Evolutionary conservation across 2,113 vertebrate species (phyloP).

Genomic region (Chaetodon auriga): DNA sequence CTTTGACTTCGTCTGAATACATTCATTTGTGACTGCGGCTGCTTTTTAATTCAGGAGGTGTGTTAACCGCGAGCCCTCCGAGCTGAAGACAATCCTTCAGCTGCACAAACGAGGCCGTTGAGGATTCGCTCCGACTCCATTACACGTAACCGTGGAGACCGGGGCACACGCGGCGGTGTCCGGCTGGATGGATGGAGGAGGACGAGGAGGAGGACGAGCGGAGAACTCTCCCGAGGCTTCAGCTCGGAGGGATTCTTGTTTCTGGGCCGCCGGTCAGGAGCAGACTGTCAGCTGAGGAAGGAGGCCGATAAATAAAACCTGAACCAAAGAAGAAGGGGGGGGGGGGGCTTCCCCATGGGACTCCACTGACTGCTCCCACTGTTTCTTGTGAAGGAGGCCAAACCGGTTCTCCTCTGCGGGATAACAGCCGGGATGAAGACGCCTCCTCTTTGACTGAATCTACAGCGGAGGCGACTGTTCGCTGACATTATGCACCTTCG

Average conservation of each 20-base stretch:
- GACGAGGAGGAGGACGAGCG: not conserved
- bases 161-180: not conserved
- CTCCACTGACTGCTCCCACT: not conserved
- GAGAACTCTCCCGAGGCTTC: not conserved
- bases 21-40: no score
- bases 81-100: conserved; percentile 11
- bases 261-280: not conserved
- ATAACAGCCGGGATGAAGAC: not conserved
- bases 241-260: not conserved
- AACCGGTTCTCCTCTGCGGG: not conserved
- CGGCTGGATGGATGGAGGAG: not conserved
- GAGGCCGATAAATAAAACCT: conserved; percentile 13
- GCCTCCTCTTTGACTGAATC: not conserved
- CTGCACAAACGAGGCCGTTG: not conserved
- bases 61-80: not conserved
- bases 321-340: not conserved
- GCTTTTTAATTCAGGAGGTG: not conserved
- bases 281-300: conserved; percentile 20
- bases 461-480: no score
- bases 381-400: not conserved
- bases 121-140: not conserved
- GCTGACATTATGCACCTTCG: no score
- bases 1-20: no score
- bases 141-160: not conserved
- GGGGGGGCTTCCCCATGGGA: not conserved